phyloP scores from a whole-genome alignment of 2,888 invertebrate genomes.

The Drosophila picticornis region DNA sequence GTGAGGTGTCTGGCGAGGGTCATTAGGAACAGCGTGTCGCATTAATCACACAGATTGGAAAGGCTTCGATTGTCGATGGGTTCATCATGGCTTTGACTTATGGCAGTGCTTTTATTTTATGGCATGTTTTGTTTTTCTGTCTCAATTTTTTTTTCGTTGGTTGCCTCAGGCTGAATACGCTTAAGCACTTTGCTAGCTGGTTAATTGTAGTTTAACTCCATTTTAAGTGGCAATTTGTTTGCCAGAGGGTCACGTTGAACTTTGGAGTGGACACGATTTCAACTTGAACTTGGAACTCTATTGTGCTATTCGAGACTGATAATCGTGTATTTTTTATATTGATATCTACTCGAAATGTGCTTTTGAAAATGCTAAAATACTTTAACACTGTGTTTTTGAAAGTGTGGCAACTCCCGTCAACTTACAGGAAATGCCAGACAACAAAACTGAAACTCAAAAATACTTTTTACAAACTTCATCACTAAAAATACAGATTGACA shows the following conservation, averaged over 20 bases:
- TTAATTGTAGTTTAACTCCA: slow-evolving; percentile 59
- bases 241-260: slow-evolving; percentile 32
- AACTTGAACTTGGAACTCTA: slow-evolving; percentile 31
- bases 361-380: not conserved
- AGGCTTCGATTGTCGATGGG: slow-evolving; percentile 47
- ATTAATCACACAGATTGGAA: slow-evolving; percentile 56
- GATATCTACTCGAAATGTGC: not conserved
- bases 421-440: not conserved
- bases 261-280: slow-evolving; percentile 46
- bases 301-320: slow-evolving; percentile 25
- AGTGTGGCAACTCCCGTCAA: not conserved
- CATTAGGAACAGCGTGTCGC: slow-evolving; percentile 58
- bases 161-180: slow-evolving; percentile 32
- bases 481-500: not conserved
- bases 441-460: not conserved
- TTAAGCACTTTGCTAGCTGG: slow-evolving; percentile 43
- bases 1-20: slow-evolving; percentile 35
- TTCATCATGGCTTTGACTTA: slow-evolving; percentile 48
- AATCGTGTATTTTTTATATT: not conserved
- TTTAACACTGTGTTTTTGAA: not conserved
- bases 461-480: not conserved
- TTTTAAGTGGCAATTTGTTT: slow-evolving; percentile 50
- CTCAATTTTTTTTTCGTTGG: not conserved
- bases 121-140: slow-evolving; percentile 10
- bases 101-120: slow-evolving; percentile 32